Conservation (phyloP, 2,888 invertebrate genomes). For the Epinotia nisella region DNA sequence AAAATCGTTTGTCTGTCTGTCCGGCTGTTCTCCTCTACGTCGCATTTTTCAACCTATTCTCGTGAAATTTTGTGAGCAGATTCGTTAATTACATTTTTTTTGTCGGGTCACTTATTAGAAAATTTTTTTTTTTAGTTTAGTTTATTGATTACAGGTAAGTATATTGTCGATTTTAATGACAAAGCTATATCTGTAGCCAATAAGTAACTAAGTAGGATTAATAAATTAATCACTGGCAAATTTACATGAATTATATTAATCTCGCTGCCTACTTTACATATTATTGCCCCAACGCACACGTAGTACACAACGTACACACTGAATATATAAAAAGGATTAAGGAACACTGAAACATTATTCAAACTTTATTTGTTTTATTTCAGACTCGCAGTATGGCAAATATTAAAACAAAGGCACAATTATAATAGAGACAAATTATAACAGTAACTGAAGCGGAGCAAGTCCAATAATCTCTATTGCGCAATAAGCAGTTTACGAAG, state of each 20-base stretch:
- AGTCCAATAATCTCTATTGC: slow-evolving; percentile 18
- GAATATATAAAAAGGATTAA: neutral
- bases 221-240: too few species aligned
- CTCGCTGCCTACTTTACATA: slow-evolving; percentile 7
- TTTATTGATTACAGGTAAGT: neutral
- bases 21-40: too few species aligned
- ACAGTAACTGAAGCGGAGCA: slow-evolving; percentile 18
- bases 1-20: too few species aligned
- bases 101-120: too few species aligned
- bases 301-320: neutral
- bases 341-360: slow-evolving; percentile 12
- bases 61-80: too few species aligned
- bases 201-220: too few species aligned
- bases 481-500: slow-evolving; percentile 12
- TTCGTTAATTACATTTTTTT: too few species aligned
- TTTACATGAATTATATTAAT: slow-evolving; percentile 4
- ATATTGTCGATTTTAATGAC: neutral
- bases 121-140: too few species aligned
- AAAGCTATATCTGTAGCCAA: neutral
- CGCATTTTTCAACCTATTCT: too few species aligned
- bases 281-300: neutral
- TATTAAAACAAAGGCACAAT: slow-evolving; percentile 27
- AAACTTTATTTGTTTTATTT: slow-evolving; percentile 21
- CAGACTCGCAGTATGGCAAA: neutral
- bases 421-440: slow-evolving; percentile 17